A percentile compares a stretch with the other conserved stretches of the same genome.
Evolutionary conservation across 1,140 invertebrate genomes (phyloP).

Genomic region (Arctopsyche grandis): DNA sequence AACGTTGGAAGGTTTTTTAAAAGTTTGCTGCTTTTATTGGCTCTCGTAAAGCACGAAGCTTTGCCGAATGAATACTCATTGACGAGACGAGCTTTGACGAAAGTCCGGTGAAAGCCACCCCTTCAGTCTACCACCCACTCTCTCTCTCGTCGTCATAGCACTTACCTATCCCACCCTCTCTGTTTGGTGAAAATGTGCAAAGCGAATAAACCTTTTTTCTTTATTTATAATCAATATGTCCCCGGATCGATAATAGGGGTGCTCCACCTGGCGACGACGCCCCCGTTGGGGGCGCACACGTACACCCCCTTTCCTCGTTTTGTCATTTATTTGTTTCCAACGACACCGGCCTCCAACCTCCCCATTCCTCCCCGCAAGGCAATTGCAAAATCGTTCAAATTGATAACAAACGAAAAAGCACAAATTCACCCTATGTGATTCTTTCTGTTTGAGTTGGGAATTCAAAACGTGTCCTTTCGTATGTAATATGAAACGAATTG

Average conservation of each 20-base stretch:
- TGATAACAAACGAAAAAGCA: neutral
- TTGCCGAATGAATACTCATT: too few species aligned
- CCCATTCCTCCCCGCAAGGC: neutral
- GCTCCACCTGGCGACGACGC: conserved; percentile 23
- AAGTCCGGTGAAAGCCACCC: too few species aligned
- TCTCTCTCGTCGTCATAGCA: too few species aligned
- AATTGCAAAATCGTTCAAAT: conserved; percentile 19
- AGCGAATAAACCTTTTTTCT: conserved; percentile 38
- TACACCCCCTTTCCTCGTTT: neutral
- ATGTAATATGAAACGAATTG: too few species aligned
- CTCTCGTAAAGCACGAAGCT: too few species aligned
- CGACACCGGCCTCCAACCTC: neutral
- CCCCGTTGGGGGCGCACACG: conserved; percentile 6
- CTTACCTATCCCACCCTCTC: too few species aligned
- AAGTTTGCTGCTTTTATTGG: too few species aligned
- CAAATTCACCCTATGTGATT: neutral
- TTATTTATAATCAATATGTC: conserved; percentile 46
- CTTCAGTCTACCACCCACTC: too few species aligned
- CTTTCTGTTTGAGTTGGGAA: neutral
- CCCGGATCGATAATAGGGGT: conserved; percentile 3
- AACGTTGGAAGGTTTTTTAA: too few species aligned
- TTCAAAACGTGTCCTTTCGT: neutral
- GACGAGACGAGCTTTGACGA: too few species aligned
- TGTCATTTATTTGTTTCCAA: conserved; percentile 31
- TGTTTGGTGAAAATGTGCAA: neutral